phyloP scores from a whole-genome alignment of 2,113 vertebrate species.

The Drymodes brunneopygia region DNA sequence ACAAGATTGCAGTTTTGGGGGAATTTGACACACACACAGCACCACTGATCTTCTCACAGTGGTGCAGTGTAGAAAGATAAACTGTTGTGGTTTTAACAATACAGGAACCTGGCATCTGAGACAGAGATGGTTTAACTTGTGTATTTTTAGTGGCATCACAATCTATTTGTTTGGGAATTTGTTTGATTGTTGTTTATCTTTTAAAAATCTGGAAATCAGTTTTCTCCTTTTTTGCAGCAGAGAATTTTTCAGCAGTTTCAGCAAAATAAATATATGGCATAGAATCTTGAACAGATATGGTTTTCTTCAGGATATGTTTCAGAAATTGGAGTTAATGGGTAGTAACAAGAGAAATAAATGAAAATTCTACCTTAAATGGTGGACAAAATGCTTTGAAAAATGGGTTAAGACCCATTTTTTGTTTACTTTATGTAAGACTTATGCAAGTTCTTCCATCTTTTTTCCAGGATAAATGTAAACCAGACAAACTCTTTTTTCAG shows the following conservation, averaged over 20 bases:
- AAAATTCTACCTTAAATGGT: background rate
- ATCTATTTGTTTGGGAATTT: background rate
- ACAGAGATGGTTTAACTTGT: background rate
- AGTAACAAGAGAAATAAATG: background rate
- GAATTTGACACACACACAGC: background rate
- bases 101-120: background rate
- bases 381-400: background rate
- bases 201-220: background rate
- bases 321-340: background rate
- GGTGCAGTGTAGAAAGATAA: background rate
- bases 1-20: background rate
- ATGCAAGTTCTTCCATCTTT: background rate
- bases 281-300: background rate
- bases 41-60: background rate
- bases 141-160: background rate
- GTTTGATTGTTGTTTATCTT: background rate
- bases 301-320: background rate
- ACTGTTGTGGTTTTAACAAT: background rate
- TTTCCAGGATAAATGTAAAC: background rate
- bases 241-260: background rate
- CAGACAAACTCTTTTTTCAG: background rate
- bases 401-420: background rate
- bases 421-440: background rate
- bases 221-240: background rate
- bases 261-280: background rate